Conservation (phyloP, 2,797 vertebrate species). For the Diceros bicornis region DNA sequence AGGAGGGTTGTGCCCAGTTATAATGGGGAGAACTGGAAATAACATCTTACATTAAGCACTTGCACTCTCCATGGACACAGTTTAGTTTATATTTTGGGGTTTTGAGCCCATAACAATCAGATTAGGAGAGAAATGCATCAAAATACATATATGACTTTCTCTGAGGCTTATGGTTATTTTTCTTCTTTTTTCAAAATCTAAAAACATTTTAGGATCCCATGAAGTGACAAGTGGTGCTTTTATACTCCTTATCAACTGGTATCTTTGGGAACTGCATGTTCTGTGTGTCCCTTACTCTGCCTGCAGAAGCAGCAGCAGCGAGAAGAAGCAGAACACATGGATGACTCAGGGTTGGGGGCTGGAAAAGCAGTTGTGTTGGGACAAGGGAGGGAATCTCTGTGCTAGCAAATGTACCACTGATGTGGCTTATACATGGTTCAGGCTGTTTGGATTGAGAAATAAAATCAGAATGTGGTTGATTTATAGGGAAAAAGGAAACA, state of each 20-base stretch:
- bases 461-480: neutral
- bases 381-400: neutral
- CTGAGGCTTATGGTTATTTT: neutral
- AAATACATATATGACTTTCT: neutral
- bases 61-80: neutral
- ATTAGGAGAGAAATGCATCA: neutral
- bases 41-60: neutral
- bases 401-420: neutral
- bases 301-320: neutral
- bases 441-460: constrained; percentile 19
- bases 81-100: neutral
- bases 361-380: neutral
- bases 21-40: neutral
- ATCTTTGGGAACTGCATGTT: neutral
- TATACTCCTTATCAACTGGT: neutral
- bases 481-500: neutral
- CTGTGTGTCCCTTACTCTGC: neutral
- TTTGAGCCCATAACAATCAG: neutral
- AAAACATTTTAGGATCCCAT: neutral
- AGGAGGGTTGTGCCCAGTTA: neutral
- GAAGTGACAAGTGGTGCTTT: neutral
- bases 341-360: neutral
- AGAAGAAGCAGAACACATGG: neutral
- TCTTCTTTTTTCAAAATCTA: neutral
- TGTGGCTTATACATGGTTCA: neutral